Base-by-base conservation (phyloP, 2,797 vertebrate species). In the Muraenolepis orangiensis region DNA sequence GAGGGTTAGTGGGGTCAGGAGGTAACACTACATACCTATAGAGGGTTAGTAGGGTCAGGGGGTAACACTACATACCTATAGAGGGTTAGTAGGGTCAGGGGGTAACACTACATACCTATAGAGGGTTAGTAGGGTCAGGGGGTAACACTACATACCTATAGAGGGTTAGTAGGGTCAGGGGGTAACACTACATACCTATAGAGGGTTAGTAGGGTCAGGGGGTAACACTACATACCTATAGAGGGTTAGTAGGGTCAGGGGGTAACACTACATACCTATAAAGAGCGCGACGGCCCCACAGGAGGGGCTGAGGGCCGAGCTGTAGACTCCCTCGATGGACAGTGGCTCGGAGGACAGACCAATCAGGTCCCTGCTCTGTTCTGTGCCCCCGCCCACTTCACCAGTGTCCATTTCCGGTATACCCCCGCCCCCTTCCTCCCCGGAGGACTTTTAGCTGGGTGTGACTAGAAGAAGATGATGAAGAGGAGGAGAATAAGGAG, bases 271-370 rank as follows among this genome's bases (percentile, higher is more conserved):
- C 34, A 6, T 26, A 98, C 97, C 97, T 82, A 98, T 88, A 76
- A 98, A 98, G 0, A 99, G 70, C 34, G 96, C 95, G 18, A 95
- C 76, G 18, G 97, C 96, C 31, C 97, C 98, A 85, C 98, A 97
- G 66, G 76, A 90, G 0, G 94, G 80, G 77, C 95, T 96, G 76
- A 89, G 36, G 4, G 96, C 95, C 1, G 93, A 69, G 2, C 93
- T 89, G 5, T 94, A 94, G 40, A 93, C 93, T 72, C 94, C 91
- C 73, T 96, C 95, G 8, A 94, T 83, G 1, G 92, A 95, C 20
- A 97, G 94, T 75, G 93, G 93, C 87, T 95, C 93, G 70, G 75
- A 51, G 38, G 91, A 94, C 66, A 98, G 91, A 79, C 87, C 91
- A 82, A 98, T 91, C 81, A 93, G 75, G 79, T 98, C 93, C 72